These are phyloP conservation scores for Xenopus petersii DNA, from an alignment of 2,797 vertebrate genomes.

Conservation along the genomic window DNA sequence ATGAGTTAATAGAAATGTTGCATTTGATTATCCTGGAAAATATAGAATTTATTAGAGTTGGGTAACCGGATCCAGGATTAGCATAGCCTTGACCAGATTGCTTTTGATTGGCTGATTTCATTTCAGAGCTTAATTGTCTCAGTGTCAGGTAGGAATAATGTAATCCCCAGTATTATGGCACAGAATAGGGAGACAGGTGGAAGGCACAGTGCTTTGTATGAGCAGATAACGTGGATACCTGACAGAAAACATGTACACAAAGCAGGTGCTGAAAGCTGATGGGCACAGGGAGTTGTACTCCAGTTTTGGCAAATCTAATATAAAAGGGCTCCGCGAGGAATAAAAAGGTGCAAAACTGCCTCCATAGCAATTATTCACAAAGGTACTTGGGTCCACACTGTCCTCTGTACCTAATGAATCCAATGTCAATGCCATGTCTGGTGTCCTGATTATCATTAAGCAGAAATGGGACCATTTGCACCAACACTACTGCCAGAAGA, in stretches of 20 bases:
- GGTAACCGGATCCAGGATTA: conserved; percentile 37
- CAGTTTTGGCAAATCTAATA: too few species aligned
- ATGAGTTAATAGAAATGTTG: background rate
- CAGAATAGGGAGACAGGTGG: conserved; percentile 18
- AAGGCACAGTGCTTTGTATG: background rate
- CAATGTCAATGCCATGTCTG: too few species aligned
- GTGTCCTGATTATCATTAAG: too few species aligned
- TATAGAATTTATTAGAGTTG: background rate
- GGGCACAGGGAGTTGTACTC: too few species aligned
- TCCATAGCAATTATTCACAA: too few species aligned
- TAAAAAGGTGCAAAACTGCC: too few species aligned
- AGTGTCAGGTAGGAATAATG: background rate
- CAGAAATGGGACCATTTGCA: too few species aligned
- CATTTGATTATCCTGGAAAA: background rate
- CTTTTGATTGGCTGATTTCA: background rate
- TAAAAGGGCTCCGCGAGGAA: too few species aligned
- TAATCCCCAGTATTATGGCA: conserved; percentile 28
- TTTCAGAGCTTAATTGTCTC: conserved; percentile 14
- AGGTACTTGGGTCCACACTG: too few species aligned
- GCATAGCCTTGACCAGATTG: background rate
- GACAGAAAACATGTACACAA: background rate
- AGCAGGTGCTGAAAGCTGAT: background rate
- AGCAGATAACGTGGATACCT: conserved; percentile 14
- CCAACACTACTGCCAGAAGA: too few species aligned
- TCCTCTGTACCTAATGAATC: too few species aligned